Percentiles rank a stretch among this genome's conserved stretches.
These are phyloP conservation scores for Piscicola geometra DNA, from an alignment of 2,888 invertebrate genomes.

Conservation along the genomic window DNA sequence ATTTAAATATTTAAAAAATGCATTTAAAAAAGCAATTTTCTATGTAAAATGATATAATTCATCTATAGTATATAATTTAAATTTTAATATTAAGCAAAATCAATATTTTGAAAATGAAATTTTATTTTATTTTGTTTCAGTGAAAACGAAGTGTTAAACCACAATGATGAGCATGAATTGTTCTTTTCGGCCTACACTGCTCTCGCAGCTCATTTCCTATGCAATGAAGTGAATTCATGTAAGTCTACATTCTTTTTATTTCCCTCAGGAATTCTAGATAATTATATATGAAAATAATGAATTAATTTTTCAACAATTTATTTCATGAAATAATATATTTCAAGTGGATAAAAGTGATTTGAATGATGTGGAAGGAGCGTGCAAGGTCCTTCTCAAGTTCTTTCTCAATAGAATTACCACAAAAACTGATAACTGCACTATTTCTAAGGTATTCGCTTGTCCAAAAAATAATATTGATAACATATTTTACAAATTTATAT, in stretches of 20 bases:
- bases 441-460: constrained; percentile 55
- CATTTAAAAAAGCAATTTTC: no score
- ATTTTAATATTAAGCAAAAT: no score
- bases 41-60: no score
- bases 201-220: constrained; percentile 79
- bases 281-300: background rate
- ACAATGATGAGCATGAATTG: constrained; percentile 75
- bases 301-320: background rate
- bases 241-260: constrained; percentile 55
- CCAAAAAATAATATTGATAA: background rate
- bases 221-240: constrained; percentile 69
- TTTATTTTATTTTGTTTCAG: constrained; percentile 60
- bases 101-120: no score
- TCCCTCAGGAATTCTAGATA: background rate
- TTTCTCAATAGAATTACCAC: constrained; percentile 59
- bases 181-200: constrained; percentile 85
- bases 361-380: constrained; percentile 66
- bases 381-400: constrained; percentile 66
- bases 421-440: constrained; percentile 50
- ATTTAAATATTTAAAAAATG: no score
- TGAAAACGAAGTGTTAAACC: constrained; percentile 77
- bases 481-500: background rate
- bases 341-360: constrained; percentile 68
- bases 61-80: no score
- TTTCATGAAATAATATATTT: background rate